phyloP scores from a whole-genome alignment of 1,140 invertebrate genomes.

The Oreohelix idahoensis region DNA sequence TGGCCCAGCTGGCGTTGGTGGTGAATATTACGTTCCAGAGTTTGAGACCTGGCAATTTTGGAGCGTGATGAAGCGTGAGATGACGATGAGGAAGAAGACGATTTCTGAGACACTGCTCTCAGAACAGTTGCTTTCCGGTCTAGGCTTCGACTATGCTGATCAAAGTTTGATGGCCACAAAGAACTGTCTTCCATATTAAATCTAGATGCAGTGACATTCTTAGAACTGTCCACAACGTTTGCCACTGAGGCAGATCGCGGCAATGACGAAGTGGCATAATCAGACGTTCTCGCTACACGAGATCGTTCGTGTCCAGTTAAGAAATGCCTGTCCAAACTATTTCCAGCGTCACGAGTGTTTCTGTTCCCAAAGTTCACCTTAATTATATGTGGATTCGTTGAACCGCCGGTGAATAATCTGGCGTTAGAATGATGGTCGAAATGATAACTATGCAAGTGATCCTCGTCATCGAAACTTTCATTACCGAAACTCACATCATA shows the following conservation, averaged over 20 bases:
- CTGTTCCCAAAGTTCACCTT: not conserved
- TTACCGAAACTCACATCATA: slow-evolving; percentile 19
- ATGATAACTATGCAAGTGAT: not conserved
- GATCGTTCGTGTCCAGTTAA: not conserved
- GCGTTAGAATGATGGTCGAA: not conserved
- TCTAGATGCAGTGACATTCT: not conserved
- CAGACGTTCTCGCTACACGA: not conserved
- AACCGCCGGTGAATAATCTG: not conserved
- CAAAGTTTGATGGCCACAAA: not conserved
- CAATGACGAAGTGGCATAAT: not conserved
- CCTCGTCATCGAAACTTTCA: slow-evolving; percentile 3
- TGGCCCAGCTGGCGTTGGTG: not conserved
- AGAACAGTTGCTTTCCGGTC: not conserved
- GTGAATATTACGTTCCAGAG: not conserved
- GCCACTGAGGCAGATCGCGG: not conserved
- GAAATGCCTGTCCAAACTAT: not conserved
- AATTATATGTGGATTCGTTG: not conserved
- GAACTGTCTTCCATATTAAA: not conserved
- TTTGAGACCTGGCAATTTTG: slow-evolving; percentile 4
- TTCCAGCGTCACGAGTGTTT: not conserved
- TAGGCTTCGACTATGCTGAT: not conserved
- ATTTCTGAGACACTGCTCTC: not conserved
- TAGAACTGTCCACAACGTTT: not conserved
- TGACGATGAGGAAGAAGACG: not conserved
- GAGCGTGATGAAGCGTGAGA: not conserved